Evolutionary conservation across 35 echinoderm and acorn worm genomes (phyloP).

Genomic region (Chiridota heheva): DNA sequence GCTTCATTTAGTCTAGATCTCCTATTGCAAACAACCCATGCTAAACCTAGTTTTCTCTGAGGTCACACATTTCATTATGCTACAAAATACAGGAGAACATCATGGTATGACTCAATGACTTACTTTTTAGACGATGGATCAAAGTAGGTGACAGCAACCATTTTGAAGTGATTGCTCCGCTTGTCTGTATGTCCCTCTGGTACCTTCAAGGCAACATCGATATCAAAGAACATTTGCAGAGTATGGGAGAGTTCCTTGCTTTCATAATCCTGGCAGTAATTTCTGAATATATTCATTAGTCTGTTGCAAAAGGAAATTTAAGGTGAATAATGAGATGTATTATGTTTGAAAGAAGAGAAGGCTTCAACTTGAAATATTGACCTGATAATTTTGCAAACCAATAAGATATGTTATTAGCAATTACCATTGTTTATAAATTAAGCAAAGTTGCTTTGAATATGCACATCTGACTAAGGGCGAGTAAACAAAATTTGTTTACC

Average conservation of each 20-base stretch:
- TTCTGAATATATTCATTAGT: conserved; percentile 89
- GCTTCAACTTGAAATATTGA: neutral
- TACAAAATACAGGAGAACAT: too few relatives aligned
- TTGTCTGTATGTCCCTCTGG: conserved; percentile 85
- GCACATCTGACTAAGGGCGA: too few relatives aligned
- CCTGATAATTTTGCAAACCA: too few relatives aligned
- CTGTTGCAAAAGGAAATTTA: conserved; percentile 29
- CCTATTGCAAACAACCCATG: too few relatives aligned
- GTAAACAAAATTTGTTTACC: too few relatives aligned
- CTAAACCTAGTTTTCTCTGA: too few relatives aligned
- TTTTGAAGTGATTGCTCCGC: conserved; percentile 54
- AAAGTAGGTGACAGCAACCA: conserved; percentile 79
- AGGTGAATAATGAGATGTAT: neutral
- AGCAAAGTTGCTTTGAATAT: too few relatives aligned
- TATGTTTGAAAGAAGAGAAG: neutral
- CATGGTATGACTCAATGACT: too few relatives aligned
- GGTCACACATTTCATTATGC: too few relatives aligned
- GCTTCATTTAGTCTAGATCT: too few relatives aligned
- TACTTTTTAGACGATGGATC: conserved; percentile 85
- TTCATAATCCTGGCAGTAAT: conserved; percentile 78
- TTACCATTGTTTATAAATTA: neutral
- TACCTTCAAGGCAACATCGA: conserved; percentile 64
- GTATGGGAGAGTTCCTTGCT: conserved; percentile 62
- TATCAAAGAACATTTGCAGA: conserved; percentile 82
- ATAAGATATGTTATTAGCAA: neutral